A percentile compares a stretch with the other conserved stretches of the same genome.
phyloP scores from a whole-genome alignment of 2,888 invertebrate species.

The Drosophila lacicola region DNA sequence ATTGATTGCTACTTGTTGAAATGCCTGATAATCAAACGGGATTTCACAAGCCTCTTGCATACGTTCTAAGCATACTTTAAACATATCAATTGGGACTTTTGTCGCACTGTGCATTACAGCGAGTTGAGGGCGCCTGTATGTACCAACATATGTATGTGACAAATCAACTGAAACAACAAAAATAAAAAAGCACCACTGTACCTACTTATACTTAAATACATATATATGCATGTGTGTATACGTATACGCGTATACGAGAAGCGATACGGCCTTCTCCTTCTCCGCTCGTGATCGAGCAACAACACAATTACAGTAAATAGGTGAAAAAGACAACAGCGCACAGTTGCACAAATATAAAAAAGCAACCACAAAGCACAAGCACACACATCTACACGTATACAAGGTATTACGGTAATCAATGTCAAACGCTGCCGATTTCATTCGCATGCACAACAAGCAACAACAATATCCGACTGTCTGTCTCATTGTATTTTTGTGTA shows the following conservation, averaged over 20 bases:
- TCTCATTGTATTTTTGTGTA: conserved; percentile 49
- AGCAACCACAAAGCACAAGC: conserved; percentile 37
- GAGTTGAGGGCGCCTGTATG: conserved; percentile 28
- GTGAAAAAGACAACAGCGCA: conserved; percentile 72
- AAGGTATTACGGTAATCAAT: conserved; percentile 82
- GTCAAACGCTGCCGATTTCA: conserved; percentile 79
- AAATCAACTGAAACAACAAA: conserved; percentile 59
- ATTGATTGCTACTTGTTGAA: neutral
- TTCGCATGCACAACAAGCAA: conserved; percentile 63
- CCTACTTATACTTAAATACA: conserved; percentile 12
- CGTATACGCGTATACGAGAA: conserved; percentile 30
- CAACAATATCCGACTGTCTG: conserved; percentile 57
- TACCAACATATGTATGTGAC: conserved; percentile 23
- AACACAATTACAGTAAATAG: conserved; percentile 79
- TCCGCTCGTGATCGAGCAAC: conserved; percentile 64
- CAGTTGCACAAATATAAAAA: conserved; percentile 73
- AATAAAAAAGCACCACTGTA: conserved; percentile 8
- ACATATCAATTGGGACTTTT: conserved; percentile 36
- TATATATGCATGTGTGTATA: conserved; percentile 1
- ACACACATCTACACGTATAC: conserved; percentile 23
- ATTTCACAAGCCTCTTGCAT: neutral
- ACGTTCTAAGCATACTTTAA: conserved; percentile 14
- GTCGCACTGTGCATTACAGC: conserved; percentile 32
- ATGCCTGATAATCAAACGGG: neutral
- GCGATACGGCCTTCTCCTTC: conserved; percentile 68